phyloP scores from a whole-genome alignment of 1,140 invertebrate genomes.

The Rhagoletis zephyria region DNA sequence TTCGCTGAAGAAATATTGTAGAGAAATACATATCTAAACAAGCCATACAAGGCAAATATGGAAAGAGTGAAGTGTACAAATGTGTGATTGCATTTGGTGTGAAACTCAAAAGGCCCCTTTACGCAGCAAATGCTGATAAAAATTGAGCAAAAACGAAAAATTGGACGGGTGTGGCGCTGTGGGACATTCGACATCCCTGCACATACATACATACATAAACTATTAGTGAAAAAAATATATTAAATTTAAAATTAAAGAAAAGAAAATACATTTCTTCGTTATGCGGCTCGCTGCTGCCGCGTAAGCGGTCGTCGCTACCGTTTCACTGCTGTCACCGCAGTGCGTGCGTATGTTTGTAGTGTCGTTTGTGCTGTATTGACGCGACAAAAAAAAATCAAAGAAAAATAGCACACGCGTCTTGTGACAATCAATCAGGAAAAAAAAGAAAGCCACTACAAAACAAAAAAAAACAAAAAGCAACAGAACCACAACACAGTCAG shows the following conservation, averaged over 20 bases:
- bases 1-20: neutral
- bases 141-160: neutral
- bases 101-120: neutral
- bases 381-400: neutral
- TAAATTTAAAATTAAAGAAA: neutral
- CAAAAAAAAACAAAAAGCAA: conserved; percentile 53
- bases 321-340: neutral
- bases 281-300: neutral
- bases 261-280: neutral
- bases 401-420: neutral
- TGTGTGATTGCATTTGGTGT: neutral
- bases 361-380: neutral
- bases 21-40: neutral
- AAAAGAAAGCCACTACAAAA: conserved; percentile 36
- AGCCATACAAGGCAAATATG: neutral
- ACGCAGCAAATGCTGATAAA: neutral
- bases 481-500: conserved; percentile 37
- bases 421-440: neutral
- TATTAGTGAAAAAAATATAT: neutral
- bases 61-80: neutral
- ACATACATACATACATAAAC: too few species aligned
- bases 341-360: neutral
- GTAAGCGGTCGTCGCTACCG: neutral
- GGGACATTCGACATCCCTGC: neutral
- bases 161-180: neutral